A percentile compares a stretch with the other conserved stretches of the same genome.
phyloP scores from a whole-genome alignment of 1,140 invertebrate genomes.

The Drosophila pectinifera region DNA sequence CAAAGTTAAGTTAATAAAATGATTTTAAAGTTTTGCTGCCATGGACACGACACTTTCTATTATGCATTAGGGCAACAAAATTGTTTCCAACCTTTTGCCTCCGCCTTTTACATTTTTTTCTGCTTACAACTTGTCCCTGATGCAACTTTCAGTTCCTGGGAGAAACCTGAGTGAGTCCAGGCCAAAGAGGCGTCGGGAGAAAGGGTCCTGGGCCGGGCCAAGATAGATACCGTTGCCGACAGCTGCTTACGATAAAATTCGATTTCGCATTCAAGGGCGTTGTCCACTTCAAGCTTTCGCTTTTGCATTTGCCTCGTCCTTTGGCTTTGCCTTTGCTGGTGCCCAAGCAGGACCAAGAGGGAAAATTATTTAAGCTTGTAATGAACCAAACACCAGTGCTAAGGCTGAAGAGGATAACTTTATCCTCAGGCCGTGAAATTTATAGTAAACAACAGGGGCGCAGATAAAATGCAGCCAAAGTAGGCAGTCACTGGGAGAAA shows the following conservation, averaged over 20 bases:
- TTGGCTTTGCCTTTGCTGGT: neutral
- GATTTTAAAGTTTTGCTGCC: conserved; percentile 56
- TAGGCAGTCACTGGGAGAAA: conserved; percentile 11
- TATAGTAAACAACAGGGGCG: conserved; percentile 22
- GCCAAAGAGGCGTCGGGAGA: neutral
- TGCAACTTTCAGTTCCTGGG: conserved; percentile 28
- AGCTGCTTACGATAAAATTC: conserved; percentile 60
- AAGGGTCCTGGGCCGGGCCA: conserved; percentile 1
- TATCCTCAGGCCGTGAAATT: conserved; percentile 20
- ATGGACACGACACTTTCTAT: conserved; percentile 49
- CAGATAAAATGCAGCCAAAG: neutral
- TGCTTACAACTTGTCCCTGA: conserved; percentile 36
- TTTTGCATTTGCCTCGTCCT: neutral
- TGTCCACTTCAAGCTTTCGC: conserved; percentile 19
- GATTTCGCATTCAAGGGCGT: conserved; percentile 55
- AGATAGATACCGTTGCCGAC: conserved; percentile 40
- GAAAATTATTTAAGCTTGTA: conserved; percentile 46
- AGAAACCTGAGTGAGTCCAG: conserved; percentile 1
- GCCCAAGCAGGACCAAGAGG: too few species aligned
- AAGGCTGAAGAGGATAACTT: conserved; percentile 2
- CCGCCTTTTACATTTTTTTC: conserved; percentile 3
- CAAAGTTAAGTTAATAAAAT: conserved; percentile 63
- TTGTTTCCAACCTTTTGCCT: conserved; percentile 47
- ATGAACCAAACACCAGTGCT: conserved; percentile 40
- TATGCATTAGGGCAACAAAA: conserved; percentile 52